Evolutionary conservation across 2,888 invertebrate species (phyloP), one percentile per base, ranked within the genome.

Genomic region (Callinectes sapidus): DNA sequence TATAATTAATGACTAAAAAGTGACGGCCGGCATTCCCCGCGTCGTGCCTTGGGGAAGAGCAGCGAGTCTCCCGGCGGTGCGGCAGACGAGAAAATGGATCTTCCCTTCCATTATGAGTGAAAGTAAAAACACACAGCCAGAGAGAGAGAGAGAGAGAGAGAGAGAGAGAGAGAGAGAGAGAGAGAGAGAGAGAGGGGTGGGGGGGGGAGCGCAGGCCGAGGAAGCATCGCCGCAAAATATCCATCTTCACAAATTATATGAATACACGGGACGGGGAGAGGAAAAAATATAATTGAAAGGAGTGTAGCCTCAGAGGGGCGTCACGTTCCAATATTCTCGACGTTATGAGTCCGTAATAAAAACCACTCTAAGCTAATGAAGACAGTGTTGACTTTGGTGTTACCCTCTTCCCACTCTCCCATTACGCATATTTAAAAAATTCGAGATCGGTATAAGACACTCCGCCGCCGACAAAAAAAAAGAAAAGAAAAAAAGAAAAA

Each of bases 351-450:
- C 66, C 35, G 77, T 81, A 66, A 61, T 71, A 92, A 92, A 92
- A 92, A 28, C 85, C 48, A 86, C 92, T 89, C 89, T 89, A 86
- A 87, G 92, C 89, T 92, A 92, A 92, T 92, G 92, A 92, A 89
- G 89, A 92, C 92, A 92, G 85, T 92, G 92, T 92, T 92, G 92
- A 92, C 92, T 92, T 92, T 92, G 92, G 92, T 92, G 92, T 89
- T 89, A 92, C 89, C 92, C 88, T 81, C 92, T 89, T 77, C 89
- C 71, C 92, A 77, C 92, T 89, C 85, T 77, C 92, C 90, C 90
- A 92, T 92, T 92, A 92, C 90, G 92, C 90, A 92, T 90, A 92
- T 90, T 90, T 88, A 88, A 90, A 92, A 92, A 92, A 92, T 81
- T 71, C 92, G 48, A 87, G 92, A 92, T 92, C 87, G 90, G 92